These are phyloP conservation scores for Crossocerus cetratus DNA, from an alignment of 2,888 invertebrate genomes.

Conservation along the genomic window DNA sequence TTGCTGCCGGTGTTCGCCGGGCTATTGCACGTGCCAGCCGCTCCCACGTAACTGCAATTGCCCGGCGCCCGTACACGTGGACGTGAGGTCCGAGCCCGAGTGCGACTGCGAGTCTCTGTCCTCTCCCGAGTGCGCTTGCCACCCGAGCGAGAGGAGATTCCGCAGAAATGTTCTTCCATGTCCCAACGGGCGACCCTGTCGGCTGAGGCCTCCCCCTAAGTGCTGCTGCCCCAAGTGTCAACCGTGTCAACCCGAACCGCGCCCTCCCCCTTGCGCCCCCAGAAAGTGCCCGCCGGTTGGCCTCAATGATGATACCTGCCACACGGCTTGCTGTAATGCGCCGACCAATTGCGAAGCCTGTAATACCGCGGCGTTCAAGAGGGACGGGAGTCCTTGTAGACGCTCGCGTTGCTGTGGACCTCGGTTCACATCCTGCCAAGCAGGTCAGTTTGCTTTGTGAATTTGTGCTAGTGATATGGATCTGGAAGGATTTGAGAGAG, in stretches of 20 bases:
- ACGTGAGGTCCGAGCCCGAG: slow-evolving; percentile 56
- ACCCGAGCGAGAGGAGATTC: slow-evolving; percentile 61
- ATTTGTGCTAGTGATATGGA: too few species aligned
- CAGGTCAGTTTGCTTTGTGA: too few species aligned
- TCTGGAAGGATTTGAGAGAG: too few species aligned
- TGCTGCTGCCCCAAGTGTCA: slow-evolving; percentile 59
- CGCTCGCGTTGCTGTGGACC: too few species aligned
- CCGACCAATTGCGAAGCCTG: too few species aligned
- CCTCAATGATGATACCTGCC: slow-evolving; percentile 23
- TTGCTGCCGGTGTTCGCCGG: slow-evolving; percentile 48
- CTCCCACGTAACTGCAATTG: slow-evolving; percentile 64
- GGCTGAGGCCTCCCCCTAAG: slow-evolving; percentile 55
- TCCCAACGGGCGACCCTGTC: slow-evolving; percentile 57
- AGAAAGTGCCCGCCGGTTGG: slow-evolving; percentile 43
- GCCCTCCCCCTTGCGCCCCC: slow-evolving; percentile 54
- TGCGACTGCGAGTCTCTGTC: slow-evolving; percentile 64
- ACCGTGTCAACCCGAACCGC: slow-evolving; percentile 48
- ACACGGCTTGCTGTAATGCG: slow-evolving; percentile 23
- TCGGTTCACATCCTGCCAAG: too few species aligned
- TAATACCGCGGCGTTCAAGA: too few species aligned
- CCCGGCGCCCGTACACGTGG: slow-evolving; percentile 63
- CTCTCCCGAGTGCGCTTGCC: slow-evolving; percentile 64
- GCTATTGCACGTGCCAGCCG: slow-evolving; percentile 61
- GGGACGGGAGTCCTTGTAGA: too few species aligned
- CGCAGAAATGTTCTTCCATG: slow-evolving; percentile 53